These are phyloP conservation scores for Trichoplusia ni DNA, from an alignment of 1,140 invertebrate genomes.

Conservation along the genomic window DNA sequence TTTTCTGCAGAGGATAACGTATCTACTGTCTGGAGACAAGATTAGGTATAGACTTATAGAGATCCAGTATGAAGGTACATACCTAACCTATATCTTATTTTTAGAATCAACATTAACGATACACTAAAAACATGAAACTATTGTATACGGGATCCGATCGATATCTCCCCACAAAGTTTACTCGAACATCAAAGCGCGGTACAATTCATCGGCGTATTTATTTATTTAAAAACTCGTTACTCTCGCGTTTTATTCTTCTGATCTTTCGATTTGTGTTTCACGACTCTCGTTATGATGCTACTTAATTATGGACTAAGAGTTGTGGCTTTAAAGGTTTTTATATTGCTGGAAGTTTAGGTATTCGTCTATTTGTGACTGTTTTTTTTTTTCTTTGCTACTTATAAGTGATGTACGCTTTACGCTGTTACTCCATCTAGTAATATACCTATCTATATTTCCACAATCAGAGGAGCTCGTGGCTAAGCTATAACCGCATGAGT, in stretches of 20 bases:
- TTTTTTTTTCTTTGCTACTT: too few species aligned
- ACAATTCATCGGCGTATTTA: constrained; percentile 18
- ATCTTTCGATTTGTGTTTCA: constrained; percentile 27
- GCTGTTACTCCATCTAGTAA: too few species aligned
- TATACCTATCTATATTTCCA: too few species aligned
- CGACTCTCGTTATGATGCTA: too few species aligned
- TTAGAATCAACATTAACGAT: constrained; percentile 10
- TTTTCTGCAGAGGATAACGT: neutral
- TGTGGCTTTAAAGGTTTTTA: too few species aligned
- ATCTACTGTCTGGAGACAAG: neutral
- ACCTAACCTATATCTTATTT: neutral
- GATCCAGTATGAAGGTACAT: neutral
- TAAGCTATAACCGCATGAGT: too few species aligned
- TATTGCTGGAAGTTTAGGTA: too few species aligned
- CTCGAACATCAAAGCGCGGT: constrained; percentile 31
- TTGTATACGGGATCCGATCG: constrained; percentile 16
- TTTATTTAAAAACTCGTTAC: constrained; percentile 24
- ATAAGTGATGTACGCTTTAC: too few species aligned
- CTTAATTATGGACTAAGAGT: too few species aligned
- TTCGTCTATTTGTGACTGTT: too few species aligned
- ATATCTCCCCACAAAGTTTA: constrained; percentile 21
- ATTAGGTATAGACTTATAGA: neutral
- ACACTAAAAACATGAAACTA: neutral
- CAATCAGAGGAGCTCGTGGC: too few species aligned
- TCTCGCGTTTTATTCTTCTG: constrained; percentile 16